phyloP scores from a whole-genome alignment of 1,140 invertebrate genomes.

The Leptestheria dahalacensis region DNA sequence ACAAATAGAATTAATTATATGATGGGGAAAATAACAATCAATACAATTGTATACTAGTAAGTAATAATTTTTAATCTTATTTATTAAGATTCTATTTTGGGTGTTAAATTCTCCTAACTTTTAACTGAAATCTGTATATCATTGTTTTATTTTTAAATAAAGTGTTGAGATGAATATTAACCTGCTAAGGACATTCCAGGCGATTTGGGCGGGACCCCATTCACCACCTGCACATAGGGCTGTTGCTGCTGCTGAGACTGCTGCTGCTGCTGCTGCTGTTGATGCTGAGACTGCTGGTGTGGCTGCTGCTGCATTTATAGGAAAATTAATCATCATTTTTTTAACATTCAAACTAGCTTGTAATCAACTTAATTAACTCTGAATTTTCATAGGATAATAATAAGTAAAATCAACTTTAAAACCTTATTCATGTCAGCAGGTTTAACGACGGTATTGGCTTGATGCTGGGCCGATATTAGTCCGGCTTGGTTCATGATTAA shows the following conservation, averaged over 20 bases:
- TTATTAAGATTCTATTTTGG: slow-evolving; percentile 9
- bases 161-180: too few species aligned
- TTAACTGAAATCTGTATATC: slow-evolving; percentile 9
- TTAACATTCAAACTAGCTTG: not conserved
- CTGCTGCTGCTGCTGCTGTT: not conserved
- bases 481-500: slow-evolving; percentile 60
- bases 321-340: not conserved
- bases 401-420: slow-evolving; percentile 21
- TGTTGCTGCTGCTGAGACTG: slow-evolving; percentile 9
- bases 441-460: slow-evolving; percentile 24
- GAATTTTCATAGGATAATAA: not conserved
- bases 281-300: not conserved
- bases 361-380: not conserved
- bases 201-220: slow-evolving; percentile 21
- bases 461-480: slow-evolving; percentile 37
- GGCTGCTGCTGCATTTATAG: slow-evolving; percentile 3
- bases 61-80: not conserved
- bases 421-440: slow-evolving; percentile 28
- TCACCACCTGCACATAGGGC: slow-evolving; percentile 16
- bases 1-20: too few species aligned
- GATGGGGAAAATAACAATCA: not conserved
- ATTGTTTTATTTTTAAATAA: slow-evolving; percentile 8
- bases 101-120: too few species aligned
- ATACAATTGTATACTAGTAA: slow-evolving; percentile 13
- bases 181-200: slow-evolving; percentile 20